These are phyloP conservation scores for Pandemis corylana DNA, from an alignment of 2,888 invertebrate species.

Conservation along the genomic window DNA sequence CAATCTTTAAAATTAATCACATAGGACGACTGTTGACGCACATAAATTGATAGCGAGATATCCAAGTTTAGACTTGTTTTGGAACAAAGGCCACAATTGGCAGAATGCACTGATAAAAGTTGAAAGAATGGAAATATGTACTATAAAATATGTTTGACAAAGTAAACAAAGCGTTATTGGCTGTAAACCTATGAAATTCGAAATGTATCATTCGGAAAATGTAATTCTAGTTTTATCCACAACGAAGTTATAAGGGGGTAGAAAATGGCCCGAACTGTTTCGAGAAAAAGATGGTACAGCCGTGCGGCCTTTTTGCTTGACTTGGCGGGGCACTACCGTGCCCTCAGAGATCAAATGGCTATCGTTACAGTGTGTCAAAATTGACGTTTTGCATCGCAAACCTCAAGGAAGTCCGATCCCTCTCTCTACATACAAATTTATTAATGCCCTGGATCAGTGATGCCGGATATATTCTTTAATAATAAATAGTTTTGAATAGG, in stretches of 20 bases:
- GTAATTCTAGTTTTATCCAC: too few species aligned
- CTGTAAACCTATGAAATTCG: too few species aligned
- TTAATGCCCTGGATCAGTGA: background rate
- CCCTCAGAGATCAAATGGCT: too few species aligned
- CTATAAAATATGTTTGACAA: background rate
- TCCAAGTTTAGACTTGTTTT: slow-evolving; percentile 11
- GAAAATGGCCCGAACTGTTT: too few species aligned
- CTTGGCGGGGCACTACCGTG: too few species aligned
- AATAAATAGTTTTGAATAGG: background rate
- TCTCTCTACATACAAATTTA: background rate
- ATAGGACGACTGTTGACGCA: slow-evolving; percentile 20
- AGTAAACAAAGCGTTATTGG: background rate
- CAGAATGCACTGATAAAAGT: slow-evolving; percentile 5
- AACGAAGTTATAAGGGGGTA: too few species aligned
- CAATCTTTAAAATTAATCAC: slow-evolving; percentile 15
- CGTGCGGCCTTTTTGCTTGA: too few species aligned
- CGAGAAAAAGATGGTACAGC: too few species aligned
- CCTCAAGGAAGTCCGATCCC: too few species aligned
- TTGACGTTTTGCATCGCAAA: too few species aligned
- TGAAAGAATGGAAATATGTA: background rate
- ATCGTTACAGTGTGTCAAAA: too few species aligned
- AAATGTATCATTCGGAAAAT: too few species aligned
- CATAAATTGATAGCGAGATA: slow-evolving; percentile 19
- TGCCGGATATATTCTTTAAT: background rate
- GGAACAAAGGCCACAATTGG: slow-evolving; percentile 21